Conservation (phyloP, 2,888 invertebrate species). For the Lycia hirtaria region DNA sequence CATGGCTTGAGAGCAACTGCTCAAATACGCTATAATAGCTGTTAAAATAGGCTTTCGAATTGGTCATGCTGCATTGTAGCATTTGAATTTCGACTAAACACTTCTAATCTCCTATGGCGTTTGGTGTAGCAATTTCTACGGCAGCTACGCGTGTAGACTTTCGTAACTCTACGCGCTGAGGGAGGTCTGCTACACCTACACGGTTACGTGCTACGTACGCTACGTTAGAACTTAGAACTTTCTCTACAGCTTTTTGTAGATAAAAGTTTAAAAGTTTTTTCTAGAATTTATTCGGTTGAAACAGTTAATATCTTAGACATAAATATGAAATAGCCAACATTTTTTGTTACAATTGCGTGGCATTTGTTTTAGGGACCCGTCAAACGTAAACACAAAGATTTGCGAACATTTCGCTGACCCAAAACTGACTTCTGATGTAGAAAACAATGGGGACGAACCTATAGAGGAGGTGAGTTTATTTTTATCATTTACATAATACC, state of each 20-base stretch:
- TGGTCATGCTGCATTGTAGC: too few species aligned
- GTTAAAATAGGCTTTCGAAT: too few species aligned
- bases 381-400: constrained; percentile 68
- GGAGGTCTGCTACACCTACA: constrained; percentile 19
- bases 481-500: not conserved
- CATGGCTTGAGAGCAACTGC: not conserved
- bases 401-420: constrained; percentile 76
- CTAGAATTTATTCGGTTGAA: too few species aligned
- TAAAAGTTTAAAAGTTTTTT: not conserved
- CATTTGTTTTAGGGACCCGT: constrained; percentile 65
- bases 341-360: not conserved
- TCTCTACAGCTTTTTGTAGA: not conserved
- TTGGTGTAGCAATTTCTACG: constrained; percentile 1
- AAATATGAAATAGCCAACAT: too few species aligned
- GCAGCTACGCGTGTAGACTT: not conserved
- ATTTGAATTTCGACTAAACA: too few species aligned
- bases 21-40: too few species aligned
- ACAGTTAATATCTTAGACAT: too few species aligned
- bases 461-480: constrained; percentile 59
- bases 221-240: not conserved
- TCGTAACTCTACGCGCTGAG: constrained; percentile 9
- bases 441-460: constrained; percentile 52
- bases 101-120: not conserved
- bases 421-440: constrained; percentile 58
- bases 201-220: constrained; percentile 9